Evolutionary conservation across 1,140 invertebrate species (phyloP), one percentile per base, ranked within the genome.

Genomic region (Bombus waltoni): DNA sequence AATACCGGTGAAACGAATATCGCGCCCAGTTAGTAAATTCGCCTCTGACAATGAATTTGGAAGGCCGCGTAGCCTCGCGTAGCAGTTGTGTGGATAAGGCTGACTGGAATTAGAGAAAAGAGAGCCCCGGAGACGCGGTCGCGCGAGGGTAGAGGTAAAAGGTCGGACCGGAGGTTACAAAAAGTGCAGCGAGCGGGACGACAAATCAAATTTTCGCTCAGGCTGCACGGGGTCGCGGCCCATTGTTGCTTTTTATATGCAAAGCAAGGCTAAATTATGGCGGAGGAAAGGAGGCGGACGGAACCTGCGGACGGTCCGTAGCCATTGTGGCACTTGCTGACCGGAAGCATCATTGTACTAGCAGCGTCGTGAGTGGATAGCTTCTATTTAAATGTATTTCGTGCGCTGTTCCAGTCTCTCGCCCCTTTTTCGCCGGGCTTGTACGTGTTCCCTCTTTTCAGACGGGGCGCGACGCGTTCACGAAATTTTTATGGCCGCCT

Each of bases 211-310:
- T 92, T 93, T 92, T 93, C 90, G 87, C 92, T 89, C 91, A 73
- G 87, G 57, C 88, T 85, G 88, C 86, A 65, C 86, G 87, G 86
- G 87, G 82, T 82, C 89, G 85, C 62, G 87, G 88, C 80, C 92
- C 91, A 93, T 93, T 93, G 92, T 93, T 93, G 91, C 92, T 93
- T 93, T 93, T 93, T 93, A 93, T 92, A 93, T 92, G 92, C 92
- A 93, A 93, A 93, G 92, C 92, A 93, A 89, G 91, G 91, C 88
- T 93, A 93, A 93, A 93, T 93, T 93, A 93, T 93, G 76, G 87
- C 88, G 65, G 86, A 77, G 85, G 53, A 86, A 92, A 92, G 88
- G 91, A 89, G 86, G 83, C 71, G 81, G 85, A 79, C 84, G 88
- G 87, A 92, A 91, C 75, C 89, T 84, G 81, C 77, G 87, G 75